These are phyloP conservation scores for Metaphire vulgaris DNA, from an alignment of 1,140 invertebrate species.

Conservation along the genomic window DNA sequence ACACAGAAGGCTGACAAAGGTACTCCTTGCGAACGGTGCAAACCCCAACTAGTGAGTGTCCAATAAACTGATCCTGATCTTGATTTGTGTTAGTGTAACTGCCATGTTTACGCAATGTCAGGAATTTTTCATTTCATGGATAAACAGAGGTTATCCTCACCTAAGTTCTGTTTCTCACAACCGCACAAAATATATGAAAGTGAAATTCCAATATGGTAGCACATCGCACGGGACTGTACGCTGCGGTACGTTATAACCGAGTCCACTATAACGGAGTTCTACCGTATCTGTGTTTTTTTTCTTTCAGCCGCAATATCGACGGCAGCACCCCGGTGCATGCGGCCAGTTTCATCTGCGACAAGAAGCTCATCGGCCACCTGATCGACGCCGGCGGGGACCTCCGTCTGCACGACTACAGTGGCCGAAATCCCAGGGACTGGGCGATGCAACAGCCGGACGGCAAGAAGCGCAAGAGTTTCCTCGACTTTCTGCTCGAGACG, in stretches of 20 bases:
- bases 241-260: too few species aligned
- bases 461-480: slow-evolving; percentile 36
- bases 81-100: too few species aligned
- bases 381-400: slow-evolving; percentile 52
- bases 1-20: slow-evolving; percentile 34
- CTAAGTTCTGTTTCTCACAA: too few species aligned
- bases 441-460: slow-evolving; percentile 39
- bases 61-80: too few species aligned
- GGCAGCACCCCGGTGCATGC: slow-evolving; percentile 52
- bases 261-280: too few species aligned
- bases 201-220: too few species aligned
- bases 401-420: slow-evolving; percentile 47
- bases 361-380: slow-evolving; percentile 41
- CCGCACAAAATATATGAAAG: too few species aligned
- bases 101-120: too few species aligned
- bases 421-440: slow-evolving; percentile 42
- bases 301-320: slow-evolving; percentile 35
- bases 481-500: slow-evolving; percentile 33
- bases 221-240: too few species aligned
- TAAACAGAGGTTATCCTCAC: too few species aligned
- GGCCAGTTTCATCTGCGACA: slow-evolving; percentile 47
- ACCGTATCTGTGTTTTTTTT: too few species aligned
- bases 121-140: too few species aligned
- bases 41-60: slow-evolving; percentile 42
- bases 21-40: slow-evolving; percentile 42